Conservation (phyloP, 2,113 vertebrate species). For the Abramis brama region DNA sequence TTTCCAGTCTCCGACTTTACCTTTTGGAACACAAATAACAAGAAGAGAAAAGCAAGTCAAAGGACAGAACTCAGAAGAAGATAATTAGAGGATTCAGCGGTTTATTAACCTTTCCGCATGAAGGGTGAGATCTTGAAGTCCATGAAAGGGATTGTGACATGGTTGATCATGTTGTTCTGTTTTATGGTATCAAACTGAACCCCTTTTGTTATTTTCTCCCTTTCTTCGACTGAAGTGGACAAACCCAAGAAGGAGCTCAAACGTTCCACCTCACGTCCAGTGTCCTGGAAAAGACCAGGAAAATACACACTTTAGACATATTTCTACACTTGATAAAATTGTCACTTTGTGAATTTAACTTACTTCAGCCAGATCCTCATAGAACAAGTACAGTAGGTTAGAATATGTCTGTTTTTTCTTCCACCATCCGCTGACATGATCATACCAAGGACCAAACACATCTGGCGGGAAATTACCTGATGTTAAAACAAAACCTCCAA, state of each 20-base stretch:
- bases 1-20: slow-evolving; percentile 74
- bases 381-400: slow-evolving; percentile 81
- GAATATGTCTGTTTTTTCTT: slow-evolving; percentile 76
- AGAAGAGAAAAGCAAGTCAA: not conserved
- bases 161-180: slow-evolving; percentile 77
- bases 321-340: not conserved
- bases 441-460: slow-evolving; percentile 80
- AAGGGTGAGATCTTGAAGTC: slow-evolving; percentile 73
- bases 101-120: slow-evolving; percentile 74
- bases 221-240: slow-evolving; percentile 58
- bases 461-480: slow-evolving; percentile 59
- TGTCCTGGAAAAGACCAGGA: slow-evolving; percentile 65
- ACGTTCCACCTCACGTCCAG: slow-evolving; percentile 65
- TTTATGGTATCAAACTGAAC: slow-evolving; percentile 80
- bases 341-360: slow-evolving; percentile 8
- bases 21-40: slow-evolving; percentile 45
- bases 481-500: not conserved
- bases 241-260: slow-evolving; percentile 78
- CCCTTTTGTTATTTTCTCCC: slow-evolving; percentile 66
- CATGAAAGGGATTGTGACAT: slow-evolving; percentile 56
- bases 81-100: not conserved
- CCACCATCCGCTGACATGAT: slow-evolving; percentile 82
- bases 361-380: slow-evolving; percentile 84
- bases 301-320: not conserved
- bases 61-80: not conserved